Evolutionary conservation across 1,140 invertebrate species (phyloP).

Genomic region (Apis dorsata): DNA sequence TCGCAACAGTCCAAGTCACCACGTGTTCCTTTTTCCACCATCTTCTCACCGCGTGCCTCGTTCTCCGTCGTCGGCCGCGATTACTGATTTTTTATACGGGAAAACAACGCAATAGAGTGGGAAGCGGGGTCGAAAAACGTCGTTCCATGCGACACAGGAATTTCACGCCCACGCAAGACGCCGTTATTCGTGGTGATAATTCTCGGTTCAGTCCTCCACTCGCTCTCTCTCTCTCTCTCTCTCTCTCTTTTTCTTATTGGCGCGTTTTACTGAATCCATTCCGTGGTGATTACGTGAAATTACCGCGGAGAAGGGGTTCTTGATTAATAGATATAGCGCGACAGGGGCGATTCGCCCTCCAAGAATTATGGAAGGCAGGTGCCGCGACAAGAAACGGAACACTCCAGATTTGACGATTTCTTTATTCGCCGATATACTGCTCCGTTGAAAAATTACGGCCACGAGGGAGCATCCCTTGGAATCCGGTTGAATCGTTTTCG

Average conservation of each 20-base stretch:
- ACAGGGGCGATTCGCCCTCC: not conserved
- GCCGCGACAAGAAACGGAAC: constrained; percentile 39
- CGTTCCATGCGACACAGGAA: not conserved
- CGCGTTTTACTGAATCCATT: constrained; percentile 20
- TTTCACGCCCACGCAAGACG: constrained; percentile 24
- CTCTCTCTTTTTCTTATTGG: constrained; percentile 17
- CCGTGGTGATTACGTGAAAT: constrained; percentile 42
- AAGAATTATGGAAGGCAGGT: constrained; percentile 46
- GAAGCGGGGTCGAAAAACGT: not conserved
- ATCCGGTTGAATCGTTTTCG: not conserved
- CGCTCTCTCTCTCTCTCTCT: constrained; percentile 1
- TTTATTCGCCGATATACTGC: constrained; percentile 40
- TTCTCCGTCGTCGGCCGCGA: constrained; percentile 5
- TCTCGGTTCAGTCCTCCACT: not conserved
- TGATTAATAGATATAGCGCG: constrained; percentile 29
- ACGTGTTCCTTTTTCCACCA: not conserved
- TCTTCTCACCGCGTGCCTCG: not conserved
- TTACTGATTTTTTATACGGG: constrained; percentile 10
- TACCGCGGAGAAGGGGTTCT: not conserved
- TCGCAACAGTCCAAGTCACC: not conserved
- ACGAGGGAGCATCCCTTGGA: not conserved
- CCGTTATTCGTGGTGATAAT: constrained; percentile 21
- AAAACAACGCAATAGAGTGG: not conserved
- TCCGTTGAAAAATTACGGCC: constrained; percentile 9
- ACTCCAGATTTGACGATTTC: constrained; percentile 48